Conservation (phyloP, 1,140 invertebrate genomes). For the Atta colombica region DNA sequence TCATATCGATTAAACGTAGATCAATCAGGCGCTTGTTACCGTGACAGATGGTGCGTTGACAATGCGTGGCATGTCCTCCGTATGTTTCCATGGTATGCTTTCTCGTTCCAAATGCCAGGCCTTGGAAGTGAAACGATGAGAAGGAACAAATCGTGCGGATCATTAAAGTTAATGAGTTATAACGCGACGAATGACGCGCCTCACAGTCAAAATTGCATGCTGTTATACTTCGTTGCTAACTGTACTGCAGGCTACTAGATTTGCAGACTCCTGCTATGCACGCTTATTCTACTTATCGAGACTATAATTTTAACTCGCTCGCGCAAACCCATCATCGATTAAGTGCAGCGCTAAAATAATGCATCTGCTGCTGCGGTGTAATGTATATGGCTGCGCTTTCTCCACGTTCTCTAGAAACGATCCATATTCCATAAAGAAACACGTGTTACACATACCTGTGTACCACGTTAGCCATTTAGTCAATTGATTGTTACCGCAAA, state of each 20-base stretch:
- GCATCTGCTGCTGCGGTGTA: not conserved
- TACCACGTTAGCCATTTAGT: not conserved
- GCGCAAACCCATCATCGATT: constrained; percentile 34
- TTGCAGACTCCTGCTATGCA: not conserved
- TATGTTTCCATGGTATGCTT: constrained; percentile 68
- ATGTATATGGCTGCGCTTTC: constrained; percentile 18
- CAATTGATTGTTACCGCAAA: not conserved
- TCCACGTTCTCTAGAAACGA: not conserved
- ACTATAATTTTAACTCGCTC: constrained; percentile 28
- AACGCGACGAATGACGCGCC: constrained; percentile 38
- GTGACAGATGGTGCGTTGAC: constrained; percentile 47
- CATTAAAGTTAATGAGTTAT: constrained; percentile 58
- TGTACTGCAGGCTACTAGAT: not conserved
- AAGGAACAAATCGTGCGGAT: constrained; percentile 53
- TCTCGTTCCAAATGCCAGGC: constrained; percentile 59
- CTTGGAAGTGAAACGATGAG: constrained; percentile 47
- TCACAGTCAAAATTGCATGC: constrained; percentile 35
- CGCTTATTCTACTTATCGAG: constrained; percentile 28
- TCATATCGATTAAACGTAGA: constrained; percentile 7
- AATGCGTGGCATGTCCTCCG: constrained; percentile 55
- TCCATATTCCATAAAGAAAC: constrained; percentile 13
- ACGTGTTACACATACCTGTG: not conserved
- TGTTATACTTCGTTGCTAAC: constrained; percentile 18
- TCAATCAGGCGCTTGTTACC: constrained; percentile 49
- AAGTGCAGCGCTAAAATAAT: constrained; percentile 36